These are phyloP conservation scores for Emydoidea blandingii DNA, from an alignment of 2,797 vertebrate genomes.

Conservation along the genomic window DNA sequence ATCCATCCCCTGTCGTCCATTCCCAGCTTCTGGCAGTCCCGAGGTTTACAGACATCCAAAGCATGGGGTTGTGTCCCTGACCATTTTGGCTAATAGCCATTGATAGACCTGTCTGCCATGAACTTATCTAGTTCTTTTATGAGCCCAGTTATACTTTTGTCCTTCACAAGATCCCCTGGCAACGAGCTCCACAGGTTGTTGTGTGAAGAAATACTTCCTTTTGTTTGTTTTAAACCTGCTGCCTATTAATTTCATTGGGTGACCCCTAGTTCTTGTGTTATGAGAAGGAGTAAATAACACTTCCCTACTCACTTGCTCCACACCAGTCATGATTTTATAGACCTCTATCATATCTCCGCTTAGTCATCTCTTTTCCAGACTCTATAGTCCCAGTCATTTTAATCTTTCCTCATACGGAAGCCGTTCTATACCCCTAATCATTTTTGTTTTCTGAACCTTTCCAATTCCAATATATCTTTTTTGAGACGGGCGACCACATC, in stretches of 20 bases:
- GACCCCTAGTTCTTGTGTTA: neutral
- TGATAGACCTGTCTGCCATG: neutral
- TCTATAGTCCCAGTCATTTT: neutral
- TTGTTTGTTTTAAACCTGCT: neutral
- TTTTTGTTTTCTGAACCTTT: neutral
- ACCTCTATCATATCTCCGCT: neutral
- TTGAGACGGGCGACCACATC: neutral
- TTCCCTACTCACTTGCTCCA: neutral
- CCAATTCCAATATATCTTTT: neutral
- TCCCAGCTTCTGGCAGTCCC: neutral
- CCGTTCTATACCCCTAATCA: neutral
- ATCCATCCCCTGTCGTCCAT: neutral
- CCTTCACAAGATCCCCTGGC: neutral
- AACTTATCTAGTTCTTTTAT: neutral
- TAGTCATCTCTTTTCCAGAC: no score
- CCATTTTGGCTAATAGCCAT: neutral
- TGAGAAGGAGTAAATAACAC: neutral
- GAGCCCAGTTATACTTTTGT: neutral
- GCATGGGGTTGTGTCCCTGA: neutral
- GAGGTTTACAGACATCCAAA: no score
- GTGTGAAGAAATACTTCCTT: neutral
- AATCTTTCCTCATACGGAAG: neutral
- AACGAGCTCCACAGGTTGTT: neutral
- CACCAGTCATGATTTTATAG: neutral
- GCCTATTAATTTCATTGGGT: neutral